Evolutionary conservation across 2,797 vertebrate genomes (phyloP).

Genomic region (Etheostoma nigrum): DNA sequence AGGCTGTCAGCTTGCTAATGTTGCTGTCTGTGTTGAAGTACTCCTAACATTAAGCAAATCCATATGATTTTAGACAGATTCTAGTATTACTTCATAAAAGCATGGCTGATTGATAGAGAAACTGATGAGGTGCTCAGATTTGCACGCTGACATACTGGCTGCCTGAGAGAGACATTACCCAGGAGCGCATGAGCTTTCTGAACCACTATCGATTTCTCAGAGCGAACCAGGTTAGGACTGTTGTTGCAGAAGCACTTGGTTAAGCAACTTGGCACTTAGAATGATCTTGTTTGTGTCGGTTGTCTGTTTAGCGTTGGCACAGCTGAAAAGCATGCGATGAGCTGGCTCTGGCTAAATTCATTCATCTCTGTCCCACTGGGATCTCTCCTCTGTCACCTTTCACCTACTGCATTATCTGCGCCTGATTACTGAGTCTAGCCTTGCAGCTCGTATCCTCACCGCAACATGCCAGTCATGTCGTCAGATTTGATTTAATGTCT

Average conservation of each 20-base stretch:
- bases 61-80: conserved; percentile 34
- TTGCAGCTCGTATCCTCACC: conserved; percentile 1
- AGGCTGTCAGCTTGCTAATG: conserved; percentile 15
- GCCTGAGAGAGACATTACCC: conserved; percentile 47
- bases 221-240: conserved; percentile 40
- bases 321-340: conserved; percentile 25
- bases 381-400: conserved; percentile 68
- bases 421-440: conserved; percentile 36
- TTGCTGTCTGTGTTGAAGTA: conserved; percentile 10
- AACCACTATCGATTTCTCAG: conserved; percentile 47
- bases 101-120: conserved; percentile 34
- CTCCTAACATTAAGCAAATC: conserved; percentile 26
- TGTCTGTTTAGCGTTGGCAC: conserved; percentile 39
- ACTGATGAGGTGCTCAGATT: conserved; percentile 26
- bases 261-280: conserved; percentile 45
- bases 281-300: conserved; percentile 45
- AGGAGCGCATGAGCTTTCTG: conserved; percentile 30
- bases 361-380: conserved; percentile 56
- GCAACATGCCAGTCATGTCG: too few species aligned
- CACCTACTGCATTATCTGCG: conserved; percentile 61
- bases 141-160: conserved; percentile 39
- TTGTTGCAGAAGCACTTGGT: conserved; percentile 42
- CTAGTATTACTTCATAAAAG: conserved; percentile 1
- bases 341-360: conserved; percentile 38
- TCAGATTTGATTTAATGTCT: conserved; percentile 17